Conservation (phyloP, 2,113 vertebrate genomes). For the Eudyptes chrysolophus region DNA sequence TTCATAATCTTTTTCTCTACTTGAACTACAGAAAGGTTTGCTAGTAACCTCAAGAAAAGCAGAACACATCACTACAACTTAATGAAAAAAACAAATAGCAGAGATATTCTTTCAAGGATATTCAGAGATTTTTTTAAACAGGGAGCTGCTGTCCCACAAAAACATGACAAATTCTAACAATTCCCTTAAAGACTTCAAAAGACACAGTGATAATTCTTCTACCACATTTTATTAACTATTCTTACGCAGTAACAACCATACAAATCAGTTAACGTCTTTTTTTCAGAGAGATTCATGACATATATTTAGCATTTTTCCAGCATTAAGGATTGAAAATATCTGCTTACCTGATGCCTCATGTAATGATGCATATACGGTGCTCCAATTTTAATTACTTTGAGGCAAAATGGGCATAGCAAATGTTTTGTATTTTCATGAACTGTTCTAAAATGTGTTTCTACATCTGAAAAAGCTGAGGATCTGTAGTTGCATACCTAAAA, state of each 20-base stretch:
- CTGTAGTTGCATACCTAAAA: conserved; percentile 93
- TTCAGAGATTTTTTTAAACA: not conserved
- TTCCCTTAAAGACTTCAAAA: not conserved
- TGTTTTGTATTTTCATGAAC: conserved; percentile 95
- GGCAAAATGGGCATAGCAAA: conserved; percentile 95
- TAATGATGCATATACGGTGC: conserved; percentile 96
- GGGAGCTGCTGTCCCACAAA: not conserved
- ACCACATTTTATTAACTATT: not conserved
- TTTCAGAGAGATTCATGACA: not conserved
- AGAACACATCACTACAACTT: not conserved
- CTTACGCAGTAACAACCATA: not conserved
- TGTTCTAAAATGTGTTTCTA: conserved; percentile 94
- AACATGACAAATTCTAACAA: not conserved
- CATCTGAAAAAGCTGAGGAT: conserved; percentile 93
- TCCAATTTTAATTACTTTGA: conserved; percentile 92
- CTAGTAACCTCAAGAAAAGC: not conserved
- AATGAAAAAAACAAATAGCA: not conserved
- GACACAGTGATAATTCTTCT: not conserved
- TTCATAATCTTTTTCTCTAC: not conserved
- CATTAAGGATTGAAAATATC: not conserved
- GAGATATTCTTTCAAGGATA: not conserved
- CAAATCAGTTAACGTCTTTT: accelerated
- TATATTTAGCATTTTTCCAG: not conserved
- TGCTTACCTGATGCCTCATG: conserved; percentile 94
- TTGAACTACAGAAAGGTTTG: not conserved